These are phyloP conservation scores for Zenarchopterus dispar DNA, from an alignment of 2,797 vertebrate species.

Conservation along the genomic window DNA sequence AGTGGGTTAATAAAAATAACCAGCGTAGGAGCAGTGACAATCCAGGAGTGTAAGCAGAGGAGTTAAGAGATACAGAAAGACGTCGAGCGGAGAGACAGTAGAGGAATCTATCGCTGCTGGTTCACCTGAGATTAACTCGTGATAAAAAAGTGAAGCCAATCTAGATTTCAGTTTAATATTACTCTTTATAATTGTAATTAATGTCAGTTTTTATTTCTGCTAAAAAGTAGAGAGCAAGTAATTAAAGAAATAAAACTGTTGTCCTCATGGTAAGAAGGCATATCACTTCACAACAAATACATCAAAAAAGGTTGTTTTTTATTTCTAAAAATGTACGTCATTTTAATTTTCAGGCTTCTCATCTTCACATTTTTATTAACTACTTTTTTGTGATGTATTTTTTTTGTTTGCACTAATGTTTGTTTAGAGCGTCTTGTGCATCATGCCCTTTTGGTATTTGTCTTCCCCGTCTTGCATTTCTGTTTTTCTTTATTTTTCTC, in stretches of 20 bases:
- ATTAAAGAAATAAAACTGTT: no score
- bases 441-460: constrained; percentile 26
- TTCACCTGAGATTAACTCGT: constrained; percentile 47
- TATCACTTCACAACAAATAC: no score
- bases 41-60: constrained; percentile 82
- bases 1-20: constrained; percentile 89
- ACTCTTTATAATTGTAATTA: neutral
- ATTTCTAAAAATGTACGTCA: neutral
- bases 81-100: constrained; percentile 46
- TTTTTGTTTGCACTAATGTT: neutral
- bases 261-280: no score
- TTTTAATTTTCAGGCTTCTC: neutral
- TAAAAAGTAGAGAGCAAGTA: no score
- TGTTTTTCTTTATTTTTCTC: constrained; percentile 9
- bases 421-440: constrained; percentile 19
- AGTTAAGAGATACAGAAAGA: constrained; percentile 65
- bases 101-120: constrained; percentile 54
- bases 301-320: neutral
- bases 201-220: no score
- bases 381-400: neutral
- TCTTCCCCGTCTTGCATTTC: constrained; percentile 5
- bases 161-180: neutral
- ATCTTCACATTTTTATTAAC: neutral
- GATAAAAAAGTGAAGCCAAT: constrained; percentile 11
- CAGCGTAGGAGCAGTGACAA: constrained; percentile 82